A percentile compares a stretch with the other conserved stretches of the same genome.
These are phyloP conservation scores for Lasioglossum oenotherae DNA, from an alignment of 2,888 invertebrate genomes.

Conservation along the genomic window DNA sequence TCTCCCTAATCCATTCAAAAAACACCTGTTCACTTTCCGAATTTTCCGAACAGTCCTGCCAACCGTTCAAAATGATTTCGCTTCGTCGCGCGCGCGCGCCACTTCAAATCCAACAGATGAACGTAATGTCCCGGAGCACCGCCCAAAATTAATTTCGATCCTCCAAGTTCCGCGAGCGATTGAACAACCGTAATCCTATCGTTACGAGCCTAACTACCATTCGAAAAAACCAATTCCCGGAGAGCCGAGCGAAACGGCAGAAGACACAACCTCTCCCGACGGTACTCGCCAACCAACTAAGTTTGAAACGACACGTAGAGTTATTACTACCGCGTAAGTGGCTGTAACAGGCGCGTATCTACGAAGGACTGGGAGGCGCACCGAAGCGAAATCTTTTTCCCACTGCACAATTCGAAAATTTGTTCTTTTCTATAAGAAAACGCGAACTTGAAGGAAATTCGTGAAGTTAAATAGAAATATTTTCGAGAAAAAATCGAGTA, in stretches of 20 bases:
- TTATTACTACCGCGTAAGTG: constrained; percentile 80
- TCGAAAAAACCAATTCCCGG: constrained; percentile 1
- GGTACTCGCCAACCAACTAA: constrained; percentile 72
- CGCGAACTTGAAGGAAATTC: no score
- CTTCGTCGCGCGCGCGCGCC: constrained; percentile 65
- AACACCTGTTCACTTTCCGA: constrained; percentile 91
- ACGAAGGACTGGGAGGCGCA: not conserved
- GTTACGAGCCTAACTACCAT: not conserved
- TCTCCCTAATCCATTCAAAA: constrained; percentile 88
- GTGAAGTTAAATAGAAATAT: not conserved
- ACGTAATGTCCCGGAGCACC: not conserved
- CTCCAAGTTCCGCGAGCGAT: not conserved
- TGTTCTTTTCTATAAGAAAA: not conserved
- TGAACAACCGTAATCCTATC: not conserved
- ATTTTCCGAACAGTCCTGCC: constrained; percentile 89
- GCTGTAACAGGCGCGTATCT: constrained; percentile 62
- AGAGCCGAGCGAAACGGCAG: not conserved
- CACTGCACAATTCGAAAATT: not conserved
- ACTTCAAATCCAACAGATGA: constrained; percentile 60
- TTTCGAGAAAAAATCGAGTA: not conserved
- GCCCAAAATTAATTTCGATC: not conserved
- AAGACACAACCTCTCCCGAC: constrained; percentile 53
- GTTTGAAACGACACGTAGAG: constrained; percentile 72
- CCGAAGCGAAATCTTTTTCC: not conserved
- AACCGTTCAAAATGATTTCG: constrained; percentile 77